These are phyloP conservation scores for Athrips mouffetella DNA, from an alignment of 2,888 invertebrate species.

Conservation along the genomic window DNA sequence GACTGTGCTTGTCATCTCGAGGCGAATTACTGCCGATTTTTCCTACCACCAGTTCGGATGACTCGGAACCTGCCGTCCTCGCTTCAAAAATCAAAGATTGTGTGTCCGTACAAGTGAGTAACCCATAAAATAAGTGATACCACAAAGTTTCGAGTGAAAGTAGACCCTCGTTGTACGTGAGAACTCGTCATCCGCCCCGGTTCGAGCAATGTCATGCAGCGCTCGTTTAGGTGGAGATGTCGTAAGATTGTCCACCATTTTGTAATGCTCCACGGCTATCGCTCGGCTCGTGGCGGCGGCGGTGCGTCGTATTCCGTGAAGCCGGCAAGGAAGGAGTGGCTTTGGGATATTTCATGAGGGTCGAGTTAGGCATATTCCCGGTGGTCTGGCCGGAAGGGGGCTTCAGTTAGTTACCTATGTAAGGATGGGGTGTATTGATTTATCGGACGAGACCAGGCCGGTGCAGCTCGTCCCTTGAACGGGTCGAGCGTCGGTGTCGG, in stretches of 20 bases:
- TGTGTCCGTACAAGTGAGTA: slow-evolving; percentile 82
- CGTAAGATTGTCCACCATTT: slow-evolving; percentile 80
- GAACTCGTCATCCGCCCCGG: slow-evolving; percentile 76
- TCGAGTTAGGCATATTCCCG: slow-evolving; percentile 68
- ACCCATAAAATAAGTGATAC: slow-evolving; percentile 50
- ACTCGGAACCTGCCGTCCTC: slow-evolving; percentile 74
- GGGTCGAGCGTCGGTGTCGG: slow-evolving; percentile 70
- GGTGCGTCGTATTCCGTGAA: slow-evolving; percentile 73
- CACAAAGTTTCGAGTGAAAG: slow-evolving; percentile 71
- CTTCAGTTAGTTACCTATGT: slow-evolving; percentile 57
- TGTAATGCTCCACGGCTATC: slow-evolving; percentile 76
- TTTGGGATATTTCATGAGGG: slow-evolving; percentile 68
- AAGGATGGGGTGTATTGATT: slow-evolving; percentile 72
- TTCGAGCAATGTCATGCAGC: slow-evolving; percentile 72
- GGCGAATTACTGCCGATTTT: slow-evolving; percentile 80
- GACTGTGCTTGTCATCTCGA: slow-evolving; percentile 80
- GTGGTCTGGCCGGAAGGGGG: slow-evolving; percentile 69
- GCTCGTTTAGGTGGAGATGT: slow-evolving; percentile 76
- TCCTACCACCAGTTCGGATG: slow-evolving; percentile 76
- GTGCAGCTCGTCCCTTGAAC: slow-evolving; percentile 68
- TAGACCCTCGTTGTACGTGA: slow-evolving; percentile 70
- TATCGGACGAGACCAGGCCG: slow-evolving; percentile 72
- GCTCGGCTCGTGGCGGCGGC: slow-evolving; percentile 71
- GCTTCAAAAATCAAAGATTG: slow-evolving; percentile 81
- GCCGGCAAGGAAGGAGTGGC: slow-evolving; percentile 72